Conservation (phyloP, 2,888 invertebrate species). For the Galerucella pusilla region DNA sequence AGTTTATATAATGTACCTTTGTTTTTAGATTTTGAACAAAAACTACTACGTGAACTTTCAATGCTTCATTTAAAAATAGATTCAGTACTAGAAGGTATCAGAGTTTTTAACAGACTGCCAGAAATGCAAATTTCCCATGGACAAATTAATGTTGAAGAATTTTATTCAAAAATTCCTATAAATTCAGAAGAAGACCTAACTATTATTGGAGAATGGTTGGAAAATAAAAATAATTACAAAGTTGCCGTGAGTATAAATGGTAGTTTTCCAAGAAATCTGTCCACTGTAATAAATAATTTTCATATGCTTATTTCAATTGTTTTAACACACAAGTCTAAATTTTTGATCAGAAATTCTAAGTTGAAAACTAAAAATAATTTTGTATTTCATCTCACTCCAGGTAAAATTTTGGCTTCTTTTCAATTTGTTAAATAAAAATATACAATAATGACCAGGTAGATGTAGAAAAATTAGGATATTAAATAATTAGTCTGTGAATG, state of each 20-base stretch:
- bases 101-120: constrained; percentile 1
- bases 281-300: neutral
- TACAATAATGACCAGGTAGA: neutral
- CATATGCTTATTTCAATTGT: neutral
- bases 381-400: neutral
- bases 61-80: neutral
- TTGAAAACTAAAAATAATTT: constrained; percentile 2
- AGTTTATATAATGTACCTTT: neutral
- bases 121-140: neutral
- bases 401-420: neutral
- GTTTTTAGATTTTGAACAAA: constrained; percentile 4
- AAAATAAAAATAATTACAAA: constrained; percentile 4
- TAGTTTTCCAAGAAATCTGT: neutral
- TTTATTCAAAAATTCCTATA: constrained; percentile 1
- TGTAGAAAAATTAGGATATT: too few species aligned
- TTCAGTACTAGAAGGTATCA: neutral
- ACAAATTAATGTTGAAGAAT: constrained; percentile 4
- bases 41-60: neutral
- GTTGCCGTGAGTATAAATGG: neutral
- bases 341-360: constrained; percentile 1
- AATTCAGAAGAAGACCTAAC: neutral
- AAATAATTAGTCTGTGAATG: neutral
- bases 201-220: constrained; percentile 1
- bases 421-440: neutral
- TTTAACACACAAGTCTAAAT: neutral